Evolutionary conservation across 2,797 vertebrate species (phyloP).

Genomic region (Oceanodroma leucorhoa): DNA sequence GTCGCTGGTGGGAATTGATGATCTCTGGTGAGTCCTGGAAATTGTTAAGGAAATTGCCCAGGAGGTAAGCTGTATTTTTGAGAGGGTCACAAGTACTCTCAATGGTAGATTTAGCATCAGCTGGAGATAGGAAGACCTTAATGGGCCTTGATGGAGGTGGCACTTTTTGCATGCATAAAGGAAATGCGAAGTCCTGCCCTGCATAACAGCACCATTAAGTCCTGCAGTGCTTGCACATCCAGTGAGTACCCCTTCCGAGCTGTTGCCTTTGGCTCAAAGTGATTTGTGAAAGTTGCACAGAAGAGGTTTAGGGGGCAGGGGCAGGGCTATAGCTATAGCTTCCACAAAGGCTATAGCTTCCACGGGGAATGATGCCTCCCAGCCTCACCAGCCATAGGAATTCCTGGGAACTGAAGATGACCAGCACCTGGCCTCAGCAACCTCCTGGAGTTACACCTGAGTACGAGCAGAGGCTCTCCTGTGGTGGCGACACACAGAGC

Average conservation of each 20-base stretch:
- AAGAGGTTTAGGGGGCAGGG: neutral
- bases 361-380: neutral
- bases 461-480: neutral
- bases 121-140: neutral
- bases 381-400: neutral
- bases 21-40: neutral
- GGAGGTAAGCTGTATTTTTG: neutral
- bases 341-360: neutral
- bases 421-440: neutral
- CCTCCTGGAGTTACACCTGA: neutral
- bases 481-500: rapidly evolving
- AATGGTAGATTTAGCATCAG: neutral
- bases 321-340: too few species aligned
- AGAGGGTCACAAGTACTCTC: neutral
- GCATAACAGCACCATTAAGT: neutral
- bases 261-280: neutral
- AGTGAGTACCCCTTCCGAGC: neutral
- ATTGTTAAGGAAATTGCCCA: neutral
- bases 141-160: neutral
- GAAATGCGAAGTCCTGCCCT: neutral
- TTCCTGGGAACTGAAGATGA: neutral
- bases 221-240: neutral
- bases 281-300: neutral
- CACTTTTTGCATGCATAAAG: neutral
- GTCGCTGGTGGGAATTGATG: neutral